Evolutionary conservation across 2,888 invertebrate genomes (phyloP), one percentile per base, ranked within the genome.

Genomic region (Melikaiella ostensackeni): DNA sequence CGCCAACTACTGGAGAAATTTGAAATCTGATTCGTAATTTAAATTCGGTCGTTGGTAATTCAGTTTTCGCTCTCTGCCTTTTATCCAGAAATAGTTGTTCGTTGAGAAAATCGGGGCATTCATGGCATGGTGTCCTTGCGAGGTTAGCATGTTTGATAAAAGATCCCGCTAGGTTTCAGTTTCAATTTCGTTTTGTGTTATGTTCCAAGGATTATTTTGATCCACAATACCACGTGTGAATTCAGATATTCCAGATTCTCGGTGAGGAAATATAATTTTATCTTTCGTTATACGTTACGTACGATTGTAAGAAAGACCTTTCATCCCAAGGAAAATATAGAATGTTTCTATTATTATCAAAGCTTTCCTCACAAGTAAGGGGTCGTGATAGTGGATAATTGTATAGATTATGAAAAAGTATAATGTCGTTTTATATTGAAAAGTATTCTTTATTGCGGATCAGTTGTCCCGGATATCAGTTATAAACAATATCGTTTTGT

Each of bases 311-410:
- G 42, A 42, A 42, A 42, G 42, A 42, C 42, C 42, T 42, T 42
- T 42, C 42, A 42, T 42, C 42, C 42, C 42, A 42, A 42, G 0
- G 16, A 42, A 50, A 50, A 50, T 9, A 50, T n/a, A n/a, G 50
- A 50, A 50, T 50, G n/a, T 50, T 50, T 50, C n/a, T 50, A n/a
- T 50, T 50, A 50, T 50, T 50, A 50, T 50, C 50, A 50, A 50
- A 19, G 50, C 50, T 50, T n/a, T 50, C 9, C 50, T n/a, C 9
- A 2, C n/a, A 50, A n/a, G n/a, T 2, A 50, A n/a, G 19, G 50
- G 50, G n/a, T n/a, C n/a, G n/a, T n/a, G n/a, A n/a, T n/a, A 50
- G n/a, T 50, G 50, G n/a, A n/a, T 50, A 50, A 50, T 50, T n/a
- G n/a, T 30, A 30, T 50, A 50, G 9, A 50, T 50, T 9, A 50